phyloP scores from a whole-genome alignment of 2,113 vertebrate species.

The Notothenia coriiceps region DNA sequence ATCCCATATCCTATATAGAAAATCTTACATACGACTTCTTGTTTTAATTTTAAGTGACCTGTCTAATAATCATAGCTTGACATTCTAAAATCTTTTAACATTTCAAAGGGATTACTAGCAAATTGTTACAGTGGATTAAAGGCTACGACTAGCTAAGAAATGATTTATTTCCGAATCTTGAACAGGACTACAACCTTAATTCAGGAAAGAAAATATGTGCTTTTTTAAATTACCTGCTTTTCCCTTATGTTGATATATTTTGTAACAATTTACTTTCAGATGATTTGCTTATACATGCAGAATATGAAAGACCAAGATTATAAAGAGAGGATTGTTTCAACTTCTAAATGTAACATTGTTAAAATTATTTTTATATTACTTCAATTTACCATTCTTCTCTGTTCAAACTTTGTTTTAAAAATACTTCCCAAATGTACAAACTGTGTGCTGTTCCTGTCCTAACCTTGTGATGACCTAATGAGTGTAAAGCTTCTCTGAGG shows the following conservation, averaged over 20 bases:
- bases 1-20: conserved; percentile 48
- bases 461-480: conserved; percentile 20
- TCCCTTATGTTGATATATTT: neutral
- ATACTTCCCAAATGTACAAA: neutral
- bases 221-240: neutral
- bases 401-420: neutral
- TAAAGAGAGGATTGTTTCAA: neutral
- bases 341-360: neutral
- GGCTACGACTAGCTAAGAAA: conserved; percentile 35
- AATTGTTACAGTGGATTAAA: conserved; percentile 41
- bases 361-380: neutral
- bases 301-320: neutral
- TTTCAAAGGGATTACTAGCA: conserved; percentile 46
- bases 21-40: conserved; percentile 40
- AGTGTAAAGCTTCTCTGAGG: conserved; percentile 17
- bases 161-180: neutral
- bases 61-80: conserved; percentile 54
- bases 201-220: neutral
- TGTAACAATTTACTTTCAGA: neutral
- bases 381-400: neutral
- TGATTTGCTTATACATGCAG: neutral
- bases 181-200: neutral
- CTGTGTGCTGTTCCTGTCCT: conserved; percentile 2
- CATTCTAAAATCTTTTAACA: conserved; percentile 42
- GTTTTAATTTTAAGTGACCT: conserved; percentile 46